A percentile compares a stretch with the other conserved stretches of the same genome.
phyloP scores from a whole-genome alignment of 1,140 invertebrate genomes.

The honey bee (Apis mellifera) region Amel_HAv3.1 CM009942.2:3839001-3839500 shows the following conservation, averaged over 20 bases:
- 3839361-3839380: constrained; percentile 93
- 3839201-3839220: background rate
- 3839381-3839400: constrained; percentile 89
- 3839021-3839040: no score
- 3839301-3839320: constrained; percentile 96
- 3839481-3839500: constrained; percentile 95
- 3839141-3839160: background rate
- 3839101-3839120: background rate
- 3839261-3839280: constrained; percentile 93
- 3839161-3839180: background rate
- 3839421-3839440: constrained; percentile 93
- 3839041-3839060: no score
- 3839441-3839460: constrained; percentile 91
- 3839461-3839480: constrained; percentile 93
- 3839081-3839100: no score
- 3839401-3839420: constrained; percentile 91
- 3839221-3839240: constrained; percentile 77
- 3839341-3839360: constrained; percentile 91
- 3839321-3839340: constrained; percentile 94
- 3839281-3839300: constrained; percentile 96
- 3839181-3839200: no score
- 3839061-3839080: no score
- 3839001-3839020: no score
- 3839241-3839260: constrained; percentile 90
- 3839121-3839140: background rate